Evolutionary conservation across 2,888 invertebrate species (phyloP).

Genomic region (Tanytarsus gracilentus): DNA sequence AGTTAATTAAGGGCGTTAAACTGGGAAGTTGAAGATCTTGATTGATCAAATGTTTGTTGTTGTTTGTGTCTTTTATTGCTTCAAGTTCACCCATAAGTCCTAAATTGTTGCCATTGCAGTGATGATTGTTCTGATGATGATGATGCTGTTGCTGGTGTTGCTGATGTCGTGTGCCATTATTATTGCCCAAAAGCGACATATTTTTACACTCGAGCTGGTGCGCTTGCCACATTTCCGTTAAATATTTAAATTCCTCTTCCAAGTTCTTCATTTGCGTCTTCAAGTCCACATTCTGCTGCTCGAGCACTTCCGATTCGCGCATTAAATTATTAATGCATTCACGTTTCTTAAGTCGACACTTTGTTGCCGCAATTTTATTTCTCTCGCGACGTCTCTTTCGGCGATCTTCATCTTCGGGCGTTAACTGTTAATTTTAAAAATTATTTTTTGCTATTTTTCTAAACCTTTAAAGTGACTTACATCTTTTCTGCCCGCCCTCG

Average conservation of each 20-base stretch:
- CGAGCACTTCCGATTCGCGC: slow-evolving; percentile 75
- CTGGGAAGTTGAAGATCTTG: slow-evolving; percentile 13
- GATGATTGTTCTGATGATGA: slow-evolving; percentile 28
- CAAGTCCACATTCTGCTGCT: slow-evolving; percentile 74
- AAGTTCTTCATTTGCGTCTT: slow-evolving; percentile 75
- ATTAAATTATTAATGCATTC: slow-evolving; percentile 79
- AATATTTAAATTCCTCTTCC: slow-evolving; percentile 66
- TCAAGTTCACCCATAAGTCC: slow-evolving; percentile 32
- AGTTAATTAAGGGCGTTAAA: slow-evolving; percentile 18
- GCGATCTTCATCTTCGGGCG: slow-evolving; percentile 85
- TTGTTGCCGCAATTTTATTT: slow-evolving; percentile 90
- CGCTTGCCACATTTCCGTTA: slow-evolving; percentile 68
- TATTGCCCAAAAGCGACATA: slow-evolving; percentile 32
- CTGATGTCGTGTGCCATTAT: slow-evolving; percentile 31
- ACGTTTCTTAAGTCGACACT: slow-evolving; percentile 87
- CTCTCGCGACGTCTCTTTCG: slow-evolving; percentile 76
- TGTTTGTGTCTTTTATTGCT: slow-evolving; percentile 38
- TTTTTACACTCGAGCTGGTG: slow-evolving; percentile 64
- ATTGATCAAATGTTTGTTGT: slow-evolving; percentile 18
- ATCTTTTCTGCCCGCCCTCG: slow-evolving; percentile 46
- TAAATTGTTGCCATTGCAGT: slow-evolving; percentile 31
- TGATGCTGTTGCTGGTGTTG: slow-evolving; percentile 27
- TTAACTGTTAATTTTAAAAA: slow-evolving; percentile 50
- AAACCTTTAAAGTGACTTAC: slow-evolving; percentile 37
- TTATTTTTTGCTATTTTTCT: slow-evolving; percentile 16